Percentiles rank a stretch among this genome's conserved stretches.
These are phyloP conservation scores for Arrhopalites spinosus DNA, from an alignment of 2,888 invertebrate genomes.

Conservation along the genomic window DNA sequence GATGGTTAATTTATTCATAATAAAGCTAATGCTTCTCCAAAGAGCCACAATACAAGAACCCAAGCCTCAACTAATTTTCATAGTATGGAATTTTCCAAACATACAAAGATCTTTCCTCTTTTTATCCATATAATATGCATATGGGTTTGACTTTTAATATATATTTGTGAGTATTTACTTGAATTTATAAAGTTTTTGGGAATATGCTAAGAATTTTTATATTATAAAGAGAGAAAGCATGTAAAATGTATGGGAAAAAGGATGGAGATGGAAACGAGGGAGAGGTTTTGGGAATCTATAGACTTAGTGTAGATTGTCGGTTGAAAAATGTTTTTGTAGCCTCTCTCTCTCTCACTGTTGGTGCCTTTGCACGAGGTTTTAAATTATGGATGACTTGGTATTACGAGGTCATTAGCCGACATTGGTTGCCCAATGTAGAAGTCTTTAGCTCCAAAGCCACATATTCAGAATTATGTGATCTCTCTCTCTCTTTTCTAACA, in stretches of 20 bases:
- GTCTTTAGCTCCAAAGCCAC: conserved; percentile 11
- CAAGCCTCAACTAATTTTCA: background rate
- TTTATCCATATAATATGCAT: too few species aligned
- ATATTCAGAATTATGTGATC: conserved; percentile 9
- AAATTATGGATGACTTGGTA: conserved; percentile 18
- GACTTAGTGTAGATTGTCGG: background rate
- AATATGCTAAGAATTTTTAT: too few species aligned
- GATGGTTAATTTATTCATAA: background rate
- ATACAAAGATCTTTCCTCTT: too few species aligned
- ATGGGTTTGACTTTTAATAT: too few species aligned
- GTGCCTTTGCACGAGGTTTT: conserved; percentile 9
- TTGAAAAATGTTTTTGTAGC: conserved; percentile 7
- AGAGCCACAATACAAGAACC: background rate
- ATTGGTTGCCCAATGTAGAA: conserved; percentile 8
- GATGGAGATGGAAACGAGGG: conserved; percentile 21
- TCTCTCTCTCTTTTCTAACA: background rate
- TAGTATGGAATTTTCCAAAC: background rate
- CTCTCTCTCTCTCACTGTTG: too few species aligned
- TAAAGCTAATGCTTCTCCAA: background rate
- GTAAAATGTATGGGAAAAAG: too few species aligned
- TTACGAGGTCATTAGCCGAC: conserved; percentile 23
- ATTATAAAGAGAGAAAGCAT: too few species aligned
- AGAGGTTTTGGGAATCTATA: conserved; percentile 33
- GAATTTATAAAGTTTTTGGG: too few species aligned
- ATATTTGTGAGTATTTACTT: too few species aligned